Percentiles rank a stretch among this genome's conserved stretches.
phyloP scores from a whole-genome alignment of 2,888 invertebrate genomes.

The Penaeus monodon region DNA sequence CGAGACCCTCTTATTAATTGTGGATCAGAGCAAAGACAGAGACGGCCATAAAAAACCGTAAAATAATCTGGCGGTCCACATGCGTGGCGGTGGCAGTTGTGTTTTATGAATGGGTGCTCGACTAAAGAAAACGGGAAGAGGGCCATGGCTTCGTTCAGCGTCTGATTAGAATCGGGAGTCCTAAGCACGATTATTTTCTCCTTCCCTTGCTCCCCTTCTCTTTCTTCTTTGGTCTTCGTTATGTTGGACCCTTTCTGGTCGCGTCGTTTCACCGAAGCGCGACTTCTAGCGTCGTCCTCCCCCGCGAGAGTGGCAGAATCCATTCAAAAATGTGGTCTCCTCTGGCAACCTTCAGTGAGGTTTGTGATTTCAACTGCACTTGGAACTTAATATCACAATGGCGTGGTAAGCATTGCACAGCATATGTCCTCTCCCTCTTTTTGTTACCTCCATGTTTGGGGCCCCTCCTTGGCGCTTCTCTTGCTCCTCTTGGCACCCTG shows the following conservation, averaged over 20 bases:
- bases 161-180: too few relatives aligned
- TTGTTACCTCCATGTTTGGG: slow-evolving; percentile 28
- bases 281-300: too few relatives aligned
- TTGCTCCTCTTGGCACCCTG: neutral
- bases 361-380: slow-evolving; percentile 35
- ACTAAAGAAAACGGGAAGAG: slow-evolving; percentile 19
- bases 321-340: neutral
- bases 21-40: slow-evolving; percentile 14
- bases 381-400: slow-evolving; percentile 26
- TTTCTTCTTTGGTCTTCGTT: too few relatives aligned
- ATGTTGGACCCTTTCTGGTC: too few relatives aligned
- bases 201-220: too few relatives aligned
- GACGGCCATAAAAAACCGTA: neutral
- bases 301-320: too few relatives aligned
- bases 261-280: too few relatives aligned
- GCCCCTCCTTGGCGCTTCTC: slow-evolving; percentile 17
- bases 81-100: slow-evolving; percentile 10
- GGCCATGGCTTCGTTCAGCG: too few relatives aligned
- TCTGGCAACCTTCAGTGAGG: slow-evolving; percentile 19
- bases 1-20: slow-evolving; percentile 11
- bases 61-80: slow-evolving; percentile 18
- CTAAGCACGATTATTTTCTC: too few relatives aligned
- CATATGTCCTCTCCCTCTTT: slow-evolving; percentile 27
- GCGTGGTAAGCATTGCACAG: slow-evolving; percentile 31
- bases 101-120: slow-evolving; percentile 22